Percentiles rank a stretch among this genome's conserved stretches.
These are phyloP conservation scores for Penaeus japonicus DNA, from an alignment of 1,140 invertebrate species.

Conservation along the genomic window DNA sequence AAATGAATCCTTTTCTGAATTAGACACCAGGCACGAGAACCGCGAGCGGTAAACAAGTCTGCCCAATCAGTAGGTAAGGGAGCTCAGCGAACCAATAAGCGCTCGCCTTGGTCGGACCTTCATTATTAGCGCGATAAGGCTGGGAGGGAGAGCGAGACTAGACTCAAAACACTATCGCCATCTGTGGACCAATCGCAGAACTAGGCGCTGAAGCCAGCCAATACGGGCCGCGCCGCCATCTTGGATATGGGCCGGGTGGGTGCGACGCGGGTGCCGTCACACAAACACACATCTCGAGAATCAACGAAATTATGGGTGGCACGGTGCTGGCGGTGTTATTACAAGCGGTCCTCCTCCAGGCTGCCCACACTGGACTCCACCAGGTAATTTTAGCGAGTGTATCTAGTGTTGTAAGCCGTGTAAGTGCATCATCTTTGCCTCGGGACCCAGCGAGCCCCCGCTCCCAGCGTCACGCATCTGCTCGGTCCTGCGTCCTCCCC, in stretches of 20 bases:
- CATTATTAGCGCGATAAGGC: slow-evolving; percentile 61
- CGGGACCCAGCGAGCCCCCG: slow-evolving; percentile 44
- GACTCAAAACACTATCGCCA: slow-evolving; percentile 61
- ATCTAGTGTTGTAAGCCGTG: slow-evolving; percentile 56
- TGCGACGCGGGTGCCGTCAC: slow-evolving; percentile 44
- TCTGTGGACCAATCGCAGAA: slow-evolving; percentile 60
- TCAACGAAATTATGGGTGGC: slow-evolving; percentile 57
- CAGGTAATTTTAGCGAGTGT: slow-evolving; percentile 57
- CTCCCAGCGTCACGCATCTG: slow-evolving; percentile 53
- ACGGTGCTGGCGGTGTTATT: slow-evolving; percentile 54
- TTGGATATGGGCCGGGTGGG: slow-evolving; percentile 58
- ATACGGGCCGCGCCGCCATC: slow-evolving; percentile 59
- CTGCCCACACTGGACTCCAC: slow-evolving; percentile 52
- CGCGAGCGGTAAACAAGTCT: slow-evolving; percentile 60
- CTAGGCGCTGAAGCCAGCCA: slow-evolving; percentile 59
- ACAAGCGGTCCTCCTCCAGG: slow-evolving; percentile 52
- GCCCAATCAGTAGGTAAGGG: slow-evolving; percentile 61
- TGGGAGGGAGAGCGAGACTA: slow-evolving; percentile 59
- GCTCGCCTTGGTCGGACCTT: slow-evolving; percentile 59
- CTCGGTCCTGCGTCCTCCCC: slow-evolving; percentile 43
- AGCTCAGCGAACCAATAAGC: slow-evolving; percentile 60
- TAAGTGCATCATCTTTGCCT: slow-evolving; percentile 52
- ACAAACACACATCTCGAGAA: slow-evolving; percentile 54
- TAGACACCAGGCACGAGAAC: slow-evolving; percentile 60
- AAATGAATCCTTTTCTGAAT: slow-evolving; percentile 61